Evolutionary conservation across 1,140 invertebrate genomes (phyloP), one percentile per base, ranked within the genome.

Genomic region (Cherax quadricarinatus): DNA sequence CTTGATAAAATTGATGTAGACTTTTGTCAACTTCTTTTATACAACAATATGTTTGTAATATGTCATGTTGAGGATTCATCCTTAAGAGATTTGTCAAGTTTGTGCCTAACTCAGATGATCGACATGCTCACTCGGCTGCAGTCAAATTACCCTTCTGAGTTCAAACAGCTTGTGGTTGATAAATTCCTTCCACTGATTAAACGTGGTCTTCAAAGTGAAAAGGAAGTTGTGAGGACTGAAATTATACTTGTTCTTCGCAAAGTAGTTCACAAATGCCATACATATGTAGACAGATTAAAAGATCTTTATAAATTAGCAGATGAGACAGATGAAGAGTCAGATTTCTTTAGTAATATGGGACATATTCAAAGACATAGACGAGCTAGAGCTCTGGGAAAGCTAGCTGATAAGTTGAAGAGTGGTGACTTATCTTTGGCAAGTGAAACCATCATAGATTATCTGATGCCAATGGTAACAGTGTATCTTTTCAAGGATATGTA

Each of bases 271-370:
- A 94, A 89, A 80, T 94, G 94, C 82, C 87, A 92, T 30, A 18
- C 85, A 18, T 81, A 93, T 82, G 96, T 98, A 95, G 96, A 97
- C 53, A 95, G 97, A 12, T 94, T 98, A 10, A 95, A 96, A n/a
- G 98, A 99, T 95, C 95, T 99, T 53, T 95, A 96, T 2, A 95
- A 96, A 24, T 95, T 99, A 3, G 96, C 96, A 0, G 97, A 98
- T 94, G 96, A 96, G 94, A 95, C 95, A 62, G 98, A 99, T 94
- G 95, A 96, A 1, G 98, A 99, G 95, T 96, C 98, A 0, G 98
- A 99, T 95, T 99, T 99, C 95, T 99, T 99, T 94, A 97, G 98
- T 94, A 99, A 99, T 94, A 97, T 98, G 93, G 96, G 96, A 62
- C 98, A 99, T 95, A 95, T 98, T 66, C 97, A 99, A 95, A 95